phyloP scores from a whole-genome alignment of 2,113 vertebrate species.

The Lathamus discolor region DNA sequence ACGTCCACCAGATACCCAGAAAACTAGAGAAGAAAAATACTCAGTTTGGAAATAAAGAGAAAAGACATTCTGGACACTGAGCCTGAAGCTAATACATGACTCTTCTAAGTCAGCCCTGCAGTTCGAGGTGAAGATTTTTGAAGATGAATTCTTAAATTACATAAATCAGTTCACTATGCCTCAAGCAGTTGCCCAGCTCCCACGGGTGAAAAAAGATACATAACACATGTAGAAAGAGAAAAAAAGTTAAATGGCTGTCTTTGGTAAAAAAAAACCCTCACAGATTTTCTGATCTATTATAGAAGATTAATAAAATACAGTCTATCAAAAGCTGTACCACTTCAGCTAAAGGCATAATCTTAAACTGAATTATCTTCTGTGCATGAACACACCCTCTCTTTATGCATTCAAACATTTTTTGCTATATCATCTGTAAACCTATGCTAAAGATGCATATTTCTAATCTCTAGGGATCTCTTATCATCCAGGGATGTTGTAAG shows the following conservation, averaged over 20 bases:
- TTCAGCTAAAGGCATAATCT: neutral
- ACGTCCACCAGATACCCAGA: neutral
- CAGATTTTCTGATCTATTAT: neutral
- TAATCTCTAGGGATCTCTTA: neutral
- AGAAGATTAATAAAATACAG: neutral
- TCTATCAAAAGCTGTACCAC: neutral
- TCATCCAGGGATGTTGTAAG: neutral
- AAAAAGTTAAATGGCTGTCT: neutral
- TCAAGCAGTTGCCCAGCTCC: neutral
- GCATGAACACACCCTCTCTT: neutral
- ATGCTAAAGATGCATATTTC: accelerated
- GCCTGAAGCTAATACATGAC: neutral
- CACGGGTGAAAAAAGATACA: accelerated
- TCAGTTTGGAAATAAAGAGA: neutral
- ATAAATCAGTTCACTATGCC: neutral
- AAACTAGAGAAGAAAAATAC: neutral
- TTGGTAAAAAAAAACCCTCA: accelerated
- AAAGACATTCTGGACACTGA: neutral
- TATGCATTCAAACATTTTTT: neutral
- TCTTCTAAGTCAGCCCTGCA: neutral
- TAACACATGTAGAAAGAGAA: neutral
- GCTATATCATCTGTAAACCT: neutral
- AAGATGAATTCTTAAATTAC: neutral
- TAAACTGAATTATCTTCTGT: neutral
- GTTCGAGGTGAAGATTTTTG: neutral